These are phyloP conservation scores for Octomys mimax DNA, from an alignment of 2,797 vertebrate species.

Conservation along the genomic window DNA sequence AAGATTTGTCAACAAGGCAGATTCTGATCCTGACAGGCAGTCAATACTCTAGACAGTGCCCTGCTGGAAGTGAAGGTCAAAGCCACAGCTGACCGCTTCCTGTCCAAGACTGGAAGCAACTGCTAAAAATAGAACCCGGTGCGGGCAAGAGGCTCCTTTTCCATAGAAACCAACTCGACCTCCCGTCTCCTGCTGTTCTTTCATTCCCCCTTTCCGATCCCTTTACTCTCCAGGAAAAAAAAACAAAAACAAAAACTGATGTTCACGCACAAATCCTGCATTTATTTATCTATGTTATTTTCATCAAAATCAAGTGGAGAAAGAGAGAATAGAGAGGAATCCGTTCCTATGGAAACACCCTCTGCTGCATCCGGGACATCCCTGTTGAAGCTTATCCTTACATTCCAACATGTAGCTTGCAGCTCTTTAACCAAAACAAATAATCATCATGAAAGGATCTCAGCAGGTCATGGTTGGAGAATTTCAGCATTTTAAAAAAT, in stretches of 20 bases:
- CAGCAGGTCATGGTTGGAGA: constrained; percentile 87
- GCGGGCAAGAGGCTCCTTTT: constrained; percentile 16
- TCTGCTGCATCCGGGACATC: constrained; percentile 84
- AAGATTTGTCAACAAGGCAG: background rate
- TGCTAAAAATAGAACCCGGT: background rate
- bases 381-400: constrained; percentile 86
- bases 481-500: constrained; percentile 86
- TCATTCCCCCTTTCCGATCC: constrained; percentile 83
- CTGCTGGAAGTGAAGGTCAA: background rate
- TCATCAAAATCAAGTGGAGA: constrained; percentile 87
- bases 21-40: background rate
- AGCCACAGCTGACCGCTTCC: background rate
- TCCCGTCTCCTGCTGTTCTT: constrained; percentile 84
- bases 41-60: background rate
- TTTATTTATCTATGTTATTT: constrained; percentile 83
- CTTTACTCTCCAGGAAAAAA: constrained; percentile 86
- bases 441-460: constrained; percentile 55
- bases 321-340: constrained; percentile 80
- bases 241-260: constrained; percentile 74
- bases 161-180: constrained; percentile 70
- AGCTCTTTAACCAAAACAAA: constrained; percentile 82
- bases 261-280: constrained; percentile 86
- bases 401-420: constrained; percentile 89
- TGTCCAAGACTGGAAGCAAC: background rate
- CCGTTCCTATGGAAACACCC: constrained; percentile 86